These are phyloP conservation scores for Thelaira solivaga DNA, from an alignment of 2,888 invertebrate genomes.

Conservation along the genomic window DNA sequence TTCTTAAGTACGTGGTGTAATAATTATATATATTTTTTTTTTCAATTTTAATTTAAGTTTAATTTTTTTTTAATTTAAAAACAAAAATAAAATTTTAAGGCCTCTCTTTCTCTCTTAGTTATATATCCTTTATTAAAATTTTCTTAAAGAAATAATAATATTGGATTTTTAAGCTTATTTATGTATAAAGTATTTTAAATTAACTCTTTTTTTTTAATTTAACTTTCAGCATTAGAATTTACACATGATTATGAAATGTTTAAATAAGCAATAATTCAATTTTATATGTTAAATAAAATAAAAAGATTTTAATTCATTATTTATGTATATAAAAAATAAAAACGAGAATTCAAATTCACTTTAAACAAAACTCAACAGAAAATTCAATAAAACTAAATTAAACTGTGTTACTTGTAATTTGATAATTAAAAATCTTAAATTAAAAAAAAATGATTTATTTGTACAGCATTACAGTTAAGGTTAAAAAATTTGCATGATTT, in stretches of 20 bases:
- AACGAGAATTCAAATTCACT: constrained; percentile 31
- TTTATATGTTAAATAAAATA: background rate
- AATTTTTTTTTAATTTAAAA: background rate
- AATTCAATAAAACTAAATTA: constrained; percentile 25
- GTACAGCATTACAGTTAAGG: constrained; percentile 30
- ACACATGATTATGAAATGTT: constrained; percentile 43
- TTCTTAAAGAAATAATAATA: constrained; percentile 36
- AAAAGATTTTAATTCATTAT: constrained; percentile 32
- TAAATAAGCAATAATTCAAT: constrained; percentile 21
- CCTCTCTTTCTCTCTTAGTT: constrained; percentile 55
- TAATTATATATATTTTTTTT: too few relatives aligned
- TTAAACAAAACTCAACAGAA: constrained; percentile 32
- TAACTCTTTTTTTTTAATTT: constrained; percentile 4
- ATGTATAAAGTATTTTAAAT: constrained; percentile 1
- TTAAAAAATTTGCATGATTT: constrained; percentile 10
- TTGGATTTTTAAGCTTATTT: constrained; percentile 31
- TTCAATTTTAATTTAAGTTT: constrained; percentile 31
- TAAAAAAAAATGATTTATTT: constrained; percentile 34
- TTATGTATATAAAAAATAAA: too few relatives aligned
- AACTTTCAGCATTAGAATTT: too few relatives aligned
- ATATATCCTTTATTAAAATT: constrained; percentile 26
- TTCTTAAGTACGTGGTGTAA: constrained; percentile 41
- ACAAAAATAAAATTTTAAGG: constrained; percentile 38
- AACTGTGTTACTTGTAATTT: background rate
- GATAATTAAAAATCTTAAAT: constrained; percentile 25